Conservation (phyloP, 2,113 vertebrate species). For the Rostratula benghalensis region DNA sequence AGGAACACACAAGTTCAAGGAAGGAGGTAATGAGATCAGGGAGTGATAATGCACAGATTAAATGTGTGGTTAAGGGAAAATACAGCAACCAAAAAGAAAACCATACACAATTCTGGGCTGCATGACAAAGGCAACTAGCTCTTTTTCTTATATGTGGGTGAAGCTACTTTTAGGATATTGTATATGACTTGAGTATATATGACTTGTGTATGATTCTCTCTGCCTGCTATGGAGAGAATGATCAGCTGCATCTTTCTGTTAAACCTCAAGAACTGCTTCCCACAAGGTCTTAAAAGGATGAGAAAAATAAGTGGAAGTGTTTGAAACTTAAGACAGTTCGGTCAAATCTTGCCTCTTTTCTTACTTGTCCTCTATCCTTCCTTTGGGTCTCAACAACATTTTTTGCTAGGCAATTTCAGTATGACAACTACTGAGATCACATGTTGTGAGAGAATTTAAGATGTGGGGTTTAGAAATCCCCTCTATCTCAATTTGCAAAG, state of each 20-base stretch:
- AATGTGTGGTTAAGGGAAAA: slow-evolving; percentile 11
- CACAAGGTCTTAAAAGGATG: background rate
- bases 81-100: background rate
- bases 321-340: background rate
- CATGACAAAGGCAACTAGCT: background rate
- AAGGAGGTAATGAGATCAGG: slow-evolving; percentile 34
- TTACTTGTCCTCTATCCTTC: background rate
- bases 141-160: background rate
- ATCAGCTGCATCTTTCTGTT: background rate
- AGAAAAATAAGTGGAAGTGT: background rate
- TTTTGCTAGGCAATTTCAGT: background rate
- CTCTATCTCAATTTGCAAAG: background rate
- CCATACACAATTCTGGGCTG: background rate
- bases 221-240: background rate
- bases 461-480: background rate
- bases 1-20: background rate
- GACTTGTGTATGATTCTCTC: no score
- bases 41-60: slow-evolving; percentile 38
- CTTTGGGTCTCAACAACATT: background rate
- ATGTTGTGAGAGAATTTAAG: background rate
- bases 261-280: slow-evolving; percentile 13
- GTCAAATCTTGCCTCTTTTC: background rate
- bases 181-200: background rate
- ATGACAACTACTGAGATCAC: background rate
- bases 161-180: background rate